Conservation (phyloP, 92 coral and sea anemone genomes). For the Zoanthus sansibaricus region DNA sequence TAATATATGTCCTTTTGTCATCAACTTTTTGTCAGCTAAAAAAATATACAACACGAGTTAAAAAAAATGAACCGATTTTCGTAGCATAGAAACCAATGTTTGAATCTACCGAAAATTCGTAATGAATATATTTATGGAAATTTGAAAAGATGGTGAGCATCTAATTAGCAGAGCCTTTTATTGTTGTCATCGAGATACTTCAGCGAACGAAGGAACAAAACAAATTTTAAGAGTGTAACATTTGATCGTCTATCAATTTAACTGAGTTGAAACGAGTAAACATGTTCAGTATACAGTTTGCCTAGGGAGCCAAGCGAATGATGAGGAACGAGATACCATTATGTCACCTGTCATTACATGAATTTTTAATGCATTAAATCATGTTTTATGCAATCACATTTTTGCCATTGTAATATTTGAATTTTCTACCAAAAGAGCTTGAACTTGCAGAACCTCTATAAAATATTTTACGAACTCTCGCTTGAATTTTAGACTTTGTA, state of each 20-base stretch:
- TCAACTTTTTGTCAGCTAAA: constrained; percentile 8
- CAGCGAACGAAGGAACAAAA: background rate
- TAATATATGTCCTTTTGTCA: constrained; percentile 26
- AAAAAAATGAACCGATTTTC: constrained; percentile 11
- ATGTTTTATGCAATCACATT: constrained; percentile 59
- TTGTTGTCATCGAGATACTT: background rate
- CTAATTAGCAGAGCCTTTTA: constrained; percentile 23
- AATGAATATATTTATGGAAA: constrained; percentile 45
- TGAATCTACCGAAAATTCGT: constrained; percentile 11
- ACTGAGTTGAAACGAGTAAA: constrained; percentile 22
- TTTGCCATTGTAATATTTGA: constrained; percentile 38
- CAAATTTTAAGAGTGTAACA: constrained; percentile 1
- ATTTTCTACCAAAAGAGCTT: background rate
- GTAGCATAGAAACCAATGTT: constrained; percentile 34
- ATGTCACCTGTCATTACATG: constrained; percentile 64
- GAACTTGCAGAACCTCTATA: background rate
- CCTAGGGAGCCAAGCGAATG: background rate
- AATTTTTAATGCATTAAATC: constrained; percentile 69
- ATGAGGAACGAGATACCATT: constrained; percentile 22
- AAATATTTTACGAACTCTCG: background rate
- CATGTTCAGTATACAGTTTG: background rate
- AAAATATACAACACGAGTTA: background rate
- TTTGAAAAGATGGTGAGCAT: constrained; percentile 9
- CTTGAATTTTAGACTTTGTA: background rate
- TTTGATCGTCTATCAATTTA: constrained; percentile 3